phyloP scores from a whole-genome alignment of 2,113 vertebrate genomes.

The Aspidoscelis tigris region DNA sequence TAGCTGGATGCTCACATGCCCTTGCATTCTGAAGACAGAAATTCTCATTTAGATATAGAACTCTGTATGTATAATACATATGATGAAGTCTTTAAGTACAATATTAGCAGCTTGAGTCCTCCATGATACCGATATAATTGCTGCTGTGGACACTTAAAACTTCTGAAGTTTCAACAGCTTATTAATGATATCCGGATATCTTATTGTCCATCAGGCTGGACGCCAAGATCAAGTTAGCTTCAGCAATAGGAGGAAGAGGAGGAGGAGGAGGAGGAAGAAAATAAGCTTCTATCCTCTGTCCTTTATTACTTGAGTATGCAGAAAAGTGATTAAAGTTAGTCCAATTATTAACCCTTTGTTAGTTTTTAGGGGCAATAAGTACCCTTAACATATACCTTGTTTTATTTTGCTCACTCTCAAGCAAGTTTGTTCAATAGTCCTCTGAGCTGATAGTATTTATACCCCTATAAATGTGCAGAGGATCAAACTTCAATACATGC shows the following conservation, averaged over 20 bases:
- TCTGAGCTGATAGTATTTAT: neutral
- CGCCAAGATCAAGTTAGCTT: neutral
- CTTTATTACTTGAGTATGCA: neutral
- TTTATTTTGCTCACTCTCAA: constrained; percentile 8
- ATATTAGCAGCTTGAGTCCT: neutral
- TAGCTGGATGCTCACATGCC: neutral
- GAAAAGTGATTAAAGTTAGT: neutral
- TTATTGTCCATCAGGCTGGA: neutral
- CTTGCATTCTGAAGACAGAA: neutral
- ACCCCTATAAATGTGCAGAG: constrained; percentile 9
- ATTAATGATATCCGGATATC: neutral
- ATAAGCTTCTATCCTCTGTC: neutral
- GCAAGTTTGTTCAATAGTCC: neutral
- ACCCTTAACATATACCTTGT: neutral
- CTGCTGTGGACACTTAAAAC: neutral
- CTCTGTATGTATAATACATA: constrained; percentile 10
- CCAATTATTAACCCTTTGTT: neutral
- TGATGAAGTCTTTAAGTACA: neutral
- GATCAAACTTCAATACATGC: constrained; percentile 26
- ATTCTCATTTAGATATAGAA: neutral
- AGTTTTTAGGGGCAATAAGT: neutral
- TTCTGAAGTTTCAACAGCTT: neutral
- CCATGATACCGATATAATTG: neutral
- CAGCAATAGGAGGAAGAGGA: neutral
- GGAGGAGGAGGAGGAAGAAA: too few species aligned